phyloP scores from a whole-genome alignment of 30 jellyfish, hydroid and myxozoan genomes.

The Chironex yamaguchii region DNA sequence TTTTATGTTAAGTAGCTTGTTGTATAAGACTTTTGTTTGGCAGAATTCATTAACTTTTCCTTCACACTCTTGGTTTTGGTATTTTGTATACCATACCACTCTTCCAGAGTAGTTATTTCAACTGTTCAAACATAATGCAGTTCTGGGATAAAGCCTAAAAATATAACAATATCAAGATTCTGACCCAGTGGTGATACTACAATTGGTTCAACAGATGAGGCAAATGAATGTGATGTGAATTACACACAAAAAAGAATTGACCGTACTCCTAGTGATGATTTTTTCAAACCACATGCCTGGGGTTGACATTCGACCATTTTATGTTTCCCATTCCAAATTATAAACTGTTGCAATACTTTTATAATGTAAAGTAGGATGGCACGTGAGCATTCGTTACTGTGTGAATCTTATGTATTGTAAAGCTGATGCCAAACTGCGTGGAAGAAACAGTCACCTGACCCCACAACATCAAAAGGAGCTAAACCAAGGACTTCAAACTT shows the following conservation, averaged over 20 bases:
- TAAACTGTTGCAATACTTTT: neutral
- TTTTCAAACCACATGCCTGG: constrained; percentile 6
- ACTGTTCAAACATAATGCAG: constrained; percentile 10
- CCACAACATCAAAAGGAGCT: constrained; percentile 1
- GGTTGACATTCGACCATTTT: neutral
- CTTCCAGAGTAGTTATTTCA: neutral
- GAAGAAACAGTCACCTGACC: constrained; percentile 20
- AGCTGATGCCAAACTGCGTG: constrained; percentile 12
- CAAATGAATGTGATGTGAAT: constrained; percentile 1
- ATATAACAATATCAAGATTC: constrained; percentile 12
- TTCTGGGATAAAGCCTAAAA: constrained; percentile 12
- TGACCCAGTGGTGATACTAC: constrained; percentile 6
- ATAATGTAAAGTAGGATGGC: neutral
- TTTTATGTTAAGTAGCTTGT: neutral
- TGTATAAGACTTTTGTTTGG: neutral
- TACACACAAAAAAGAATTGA: neutral
- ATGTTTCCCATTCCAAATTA: constrained; percentile 15
- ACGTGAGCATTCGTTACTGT: neutral
- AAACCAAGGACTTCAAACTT: constrained; percentile 6
- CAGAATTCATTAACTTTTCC: neutral
- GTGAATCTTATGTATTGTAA: neutral
- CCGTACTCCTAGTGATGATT: neutral
- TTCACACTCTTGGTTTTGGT: neutral
- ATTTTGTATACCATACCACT: constrained; percentile 3
- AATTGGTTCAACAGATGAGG: constrained; percentile 9